These are phyloP conservation scores for Crotalus horridus DNA, from an alignment of 2,113 vertebrate species.

Conservation along the genomic window DNA sequence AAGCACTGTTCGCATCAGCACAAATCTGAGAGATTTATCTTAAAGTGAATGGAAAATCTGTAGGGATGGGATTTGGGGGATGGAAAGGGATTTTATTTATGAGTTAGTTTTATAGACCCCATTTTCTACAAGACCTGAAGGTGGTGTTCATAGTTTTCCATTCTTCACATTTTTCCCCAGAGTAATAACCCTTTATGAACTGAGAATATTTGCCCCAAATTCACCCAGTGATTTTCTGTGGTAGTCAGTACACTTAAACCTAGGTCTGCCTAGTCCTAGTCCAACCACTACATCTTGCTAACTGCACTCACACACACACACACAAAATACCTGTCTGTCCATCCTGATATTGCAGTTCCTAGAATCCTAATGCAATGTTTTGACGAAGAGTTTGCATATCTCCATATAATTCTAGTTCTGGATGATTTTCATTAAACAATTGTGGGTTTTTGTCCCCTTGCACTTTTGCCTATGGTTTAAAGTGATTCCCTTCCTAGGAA, in stretches of 20 bases:
- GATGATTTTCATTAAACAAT: background rate
- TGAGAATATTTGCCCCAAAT: background rate
- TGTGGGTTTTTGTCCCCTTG: background rate
- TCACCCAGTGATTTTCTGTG: background rate
- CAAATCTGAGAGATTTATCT: background rate
- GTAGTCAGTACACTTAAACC: background rate
- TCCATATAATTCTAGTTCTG: background rate
- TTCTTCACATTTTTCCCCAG: background rate
- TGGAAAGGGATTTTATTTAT: background rate
- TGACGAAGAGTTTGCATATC: constrained; percentile 17
- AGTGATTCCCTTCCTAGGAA: constrained; percentile 28
- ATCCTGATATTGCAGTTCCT: background rate
- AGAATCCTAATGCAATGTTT: background rate
- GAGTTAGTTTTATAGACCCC: background rate
- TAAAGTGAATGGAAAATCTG: background rate
- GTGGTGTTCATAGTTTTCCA: background rate
- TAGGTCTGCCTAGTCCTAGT: background rate
- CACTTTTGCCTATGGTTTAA: constrained; percentile 28
- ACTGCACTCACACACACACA: background rate
- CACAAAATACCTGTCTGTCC: background rate
- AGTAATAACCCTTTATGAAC: background rate
- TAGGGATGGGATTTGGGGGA: background rate
- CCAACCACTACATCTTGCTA: background rate
- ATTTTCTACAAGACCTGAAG: background rate
- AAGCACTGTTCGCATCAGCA: background rate